Base-by-base conservation (phyloP, 1,140 invertebrate species). In the Solenopsis invicta region DNA sequence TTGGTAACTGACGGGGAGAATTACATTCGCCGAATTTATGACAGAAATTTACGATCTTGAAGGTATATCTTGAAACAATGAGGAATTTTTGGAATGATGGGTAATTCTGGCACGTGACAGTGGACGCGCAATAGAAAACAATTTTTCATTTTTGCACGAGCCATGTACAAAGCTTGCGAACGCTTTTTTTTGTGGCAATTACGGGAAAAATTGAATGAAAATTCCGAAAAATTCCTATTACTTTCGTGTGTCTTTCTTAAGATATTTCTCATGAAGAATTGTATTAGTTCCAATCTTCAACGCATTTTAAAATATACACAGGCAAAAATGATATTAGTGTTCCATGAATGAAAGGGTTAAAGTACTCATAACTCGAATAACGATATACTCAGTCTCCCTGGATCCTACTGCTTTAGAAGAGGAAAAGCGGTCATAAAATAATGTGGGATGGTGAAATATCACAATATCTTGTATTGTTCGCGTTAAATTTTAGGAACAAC, bases 41-140 rank as follows among this genome's bases (percentile, higher is more conserved):
- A 13, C 5, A 13, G 8, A 0, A 59, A 59, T 75, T 59, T 75
- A 59, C 16, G 29, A 8, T 75, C n/a, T 24, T 59, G 34, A 16
- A 75, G 9, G 18, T 75, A 37, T 56, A 21, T 59, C 3, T 59
- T 1, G 13, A 54, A 75, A 41, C n/a, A 41, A 41, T 37, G 4
- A 8, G 52, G n/a, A 75, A 75, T 75, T 56, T 59, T 41, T 59
- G 8, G 13, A 75, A 18, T 21, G n/a, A 34, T 21, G 72, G n/a
- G 13, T 41, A 37, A 10, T n/a, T n/a, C 13, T 8, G 29, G 12
- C 18, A 56, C 10, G 13, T 21, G 50, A 54, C 50, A 75, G 34
- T 56, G 29, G 8, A 56, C 50, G n/a, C 24, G 24, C 9, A 29
- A 72, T 29, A 21, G 24, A 72, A 72, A 56, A 34, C 8, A 37